These are phyloP conservation scores for Megalopta genalis DNA, from an alignment of 1,140 invertebrate species.

Conservation along the genomic window DNA sequence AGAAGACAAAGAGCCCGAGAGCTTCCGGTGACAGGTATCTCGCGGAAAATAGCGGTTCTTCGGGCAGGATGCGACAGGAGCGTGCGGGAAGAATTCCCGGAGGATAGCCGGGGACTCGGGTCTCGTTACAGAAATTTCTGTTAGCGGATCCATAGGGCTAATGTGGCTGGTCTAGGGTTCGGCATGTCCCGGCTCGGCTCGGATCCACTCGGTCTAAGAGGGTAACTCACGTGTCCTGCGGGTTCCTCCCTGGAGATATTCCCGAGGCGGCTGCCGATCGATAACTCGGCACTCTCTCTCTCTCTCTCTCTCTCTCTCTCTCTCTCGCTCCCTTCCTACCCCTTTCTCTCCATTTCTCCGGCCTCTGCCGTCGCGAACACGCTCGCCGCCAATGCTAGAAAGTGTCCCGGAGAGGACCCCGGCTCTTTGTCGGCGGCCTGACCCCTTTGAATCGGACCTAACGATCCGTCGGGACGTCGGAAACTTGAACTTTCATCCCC, in stretches of 20 bases:
- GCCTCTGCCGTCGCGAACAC: neutral
- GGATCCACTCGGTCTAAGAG: conserved; percentile 42
- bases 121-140: conserved; percentile 29
- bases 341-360: no score
- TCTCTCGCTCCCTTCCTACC: no score
- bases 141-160: neutral
- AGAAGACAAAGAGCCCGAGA: no score
- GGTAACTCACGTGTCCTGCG: conserved; percentile 52
- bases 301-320: neutral
- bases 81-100: neutral
- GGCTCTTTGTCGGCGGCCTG: no score
- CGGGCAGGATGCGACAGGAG: no score
- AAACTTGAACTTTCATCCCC: no score
- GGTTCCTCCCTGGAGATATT: conserved; percentile 58
- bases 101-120: neutral
- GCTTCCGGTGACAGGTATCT: no score
- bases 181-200: conserved; percentile 20
- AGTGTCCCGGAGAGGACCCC: no score
- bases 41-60: no score
- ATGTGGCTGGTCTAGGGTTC: conserved; percentile 2
- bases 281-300: conserved; percentile 35
- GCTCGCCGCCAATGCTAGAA: conserved; percentile 18
- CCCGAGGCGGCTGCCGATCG: conserved; percentile 49
- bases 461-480: no score
- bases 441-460: no score